Conservation (phyloP, 2,888 invertebrate species). For the Synanthedon vespiformis region DNA sequence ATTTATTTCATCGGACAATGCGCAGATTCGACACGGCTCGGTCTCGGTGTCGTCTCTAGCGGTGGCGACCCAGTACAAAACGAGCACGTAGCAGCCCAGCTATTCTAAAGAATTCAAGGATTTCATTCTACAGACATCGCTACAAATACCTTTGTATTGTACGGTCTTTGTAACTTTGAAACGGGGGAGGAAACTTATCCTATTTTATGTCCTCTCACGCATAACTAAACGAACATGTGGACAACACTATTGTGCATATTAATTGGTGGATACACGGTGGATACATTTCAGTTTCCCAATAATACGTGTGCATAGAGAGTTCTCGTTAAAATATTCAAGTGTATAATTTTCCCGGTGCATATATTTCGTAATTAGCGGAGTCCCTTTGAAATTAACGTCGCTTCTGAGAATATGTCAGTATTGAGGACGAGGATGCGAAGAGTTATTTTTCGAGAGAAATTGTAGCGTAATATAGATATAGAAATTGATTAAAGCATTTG, state of each 20-base stretch:
- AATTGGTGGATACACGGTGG: too few relatives aligned
- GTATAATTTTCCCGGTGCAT: too few relatives aligned
- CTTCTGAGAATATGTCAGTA: not conserved
- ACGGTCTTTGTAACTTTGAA: not conserved
- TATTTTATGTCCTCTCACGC: too few relatives aligned
- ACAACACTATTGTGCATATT: too few relatives aligned
- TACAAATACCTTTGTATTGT: not conserved
- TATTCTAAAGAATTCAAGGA: constrained; percentile 4
- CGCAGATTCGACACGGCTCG: constrained; percentile 8
- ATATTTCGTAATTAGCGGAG: too few relatives aligned
- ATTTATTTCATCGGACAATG: constrained; percentile 8
- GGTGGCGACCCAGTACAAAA: constrained; percentile 6
- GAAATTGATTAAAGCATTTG: too few relatives aligned
- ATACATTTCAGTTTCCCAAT: too few relatives aligned
- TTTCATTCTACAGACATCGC: not conserved
- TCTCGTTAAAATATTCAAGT: too few relatives aligned
- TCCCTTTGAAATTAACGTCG: not conserved
- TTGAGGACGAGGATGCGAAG: not conserved
- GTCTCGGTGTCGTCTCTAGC: constrained; percentile 1
- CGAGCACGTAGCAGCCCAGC: constrained; percentile 5
- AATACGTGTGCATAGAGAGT: too few relatives aligned
- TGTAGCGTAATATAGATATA: too few relatives aligned
- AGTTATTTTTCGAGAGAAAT: not conserved
- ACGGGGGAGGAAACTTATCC: too few relatives aligned
- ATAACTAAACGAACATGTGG: too few relatives aligned